These are phyloP conservation scores for Schizaphis graminum DNA, from an alignment of 2,888 invertebrate genomes.

Conservation along the genomic window DNA sequence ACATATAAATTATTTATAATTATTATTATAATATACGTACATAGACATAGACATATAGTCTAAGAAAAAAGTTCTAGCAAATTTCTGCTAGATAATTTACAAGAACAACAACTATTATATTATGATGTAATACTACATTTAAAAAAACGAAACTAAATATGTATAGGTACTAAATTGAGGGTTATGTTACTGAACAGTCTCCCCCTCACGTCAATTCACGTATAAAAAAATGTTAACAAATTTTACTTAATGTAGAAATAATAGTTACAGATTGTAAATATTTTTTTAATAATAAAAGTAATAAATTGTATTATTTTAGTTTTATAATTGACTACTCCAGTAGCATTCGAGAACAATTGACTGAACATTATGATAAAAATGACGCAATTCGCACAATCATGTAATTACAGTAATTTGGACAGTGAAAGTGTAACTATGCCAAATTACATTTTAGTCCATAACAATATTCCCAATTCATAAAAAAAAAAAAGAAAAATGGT, in stretches of 20 bases:
- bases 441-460: constrained; percentile 52
- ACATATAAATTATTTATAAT: background rate
- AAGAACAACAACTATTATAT: background rate
- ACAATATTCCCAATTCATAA: constrained; percentile 17
- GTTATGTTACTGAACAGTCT: no score
- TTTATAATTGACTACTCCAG: constrained; percentile 1
- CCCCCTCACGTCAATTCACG: no score
- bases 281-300: no score
- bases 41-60: background rate
- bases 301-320: background rate
- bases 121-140: background rate
- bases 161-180: background rate
- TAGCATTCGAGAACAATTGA: constrained; percentile 40
- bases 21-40: background rate
- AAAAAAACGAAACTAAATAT: background rate
- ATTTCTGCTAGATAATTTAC: background rate
- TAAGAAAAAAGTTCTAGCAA: background rate
- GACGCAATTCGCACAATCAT: constrained; percentile 59
- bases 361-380: constrained; percentile 55
- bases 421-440: constrained; percentile 64
- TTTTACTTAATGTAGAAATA: no score
- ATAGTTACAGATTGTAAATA: no score
- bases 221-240: no score
- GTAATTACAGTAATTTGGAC: constrained; percentile 60
- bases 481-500: constrained; percentile 11